Evolutionary conservation across 1,140 invertebrate species (phyloP).

Genomic region (Drosophila bipectinata): DNA sequence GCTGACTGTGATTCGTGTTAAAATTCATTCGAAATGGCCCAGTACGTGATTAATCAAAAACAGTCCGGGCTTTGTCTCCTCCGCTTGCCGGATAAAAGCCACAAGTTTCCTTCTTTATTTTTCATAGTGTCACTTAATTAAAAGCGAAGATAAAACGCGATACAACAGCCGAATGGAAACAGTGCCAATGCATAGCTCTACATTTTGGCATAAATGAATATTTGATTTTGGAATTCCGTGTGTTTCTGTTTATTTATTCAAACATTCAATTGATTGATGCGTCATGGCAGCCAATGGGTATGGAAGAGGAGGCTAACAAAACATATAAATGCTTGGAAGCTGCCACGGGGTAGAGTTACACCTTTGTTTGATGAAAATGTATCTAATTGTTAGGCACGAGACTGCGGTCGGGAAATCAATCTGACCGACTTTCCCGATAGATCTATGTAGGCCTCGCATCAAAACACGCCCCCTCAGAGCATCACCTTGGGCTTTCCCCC

Average conservation of each 20-base stretch:
- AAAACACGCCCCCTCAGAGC: slow-evolving; percentile 32
- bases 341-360: slow-evolving; percentile 2
- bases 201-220: slow-evolving; percentile 70
- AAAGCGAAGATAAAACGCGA: slow-evolving; percentile 61
- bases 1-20: slow-evolving; percentile 44
- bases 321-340: slow-evolving; percentile 32
- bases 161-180: slow-evolving; percentile 43
- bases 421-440: slow-evolving; percentile 10
- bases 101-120: slow-evolving; percentile 23
- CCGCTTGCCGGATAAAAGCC: slow-evolving; percentile 38
- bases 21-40: slow-evolving; percentile 58
- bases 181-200: slow-evolving; percentile 48
- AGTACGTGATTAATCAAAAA: slow-evolving; percentile 65
- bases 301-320: slow-evolving; percentile 13
- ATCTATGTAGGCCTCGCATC: background rate
- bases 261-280: slow-evolving; percentile 62
- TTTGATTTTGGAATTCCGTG: slow-evolving; percentile 57
- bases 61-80: slow-evolving; percentile 30
- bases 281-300: slow-evolving; percentile 48
- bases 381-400: slow-evolving; percentile 32
- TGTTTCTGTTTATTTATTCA: slow-evolving; percentile 58
- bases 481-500: slow-evolving; percentile 26
- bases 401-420: slow-evolving; percentile 30
- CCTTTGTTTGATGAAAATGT: slow-evolving; percentile 28
- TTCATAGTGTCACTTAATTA: slow-evolving; percentile 77